Conservation (phyloP, 1,140 invertebrate species). For the Orchesella cincta region DNA sequence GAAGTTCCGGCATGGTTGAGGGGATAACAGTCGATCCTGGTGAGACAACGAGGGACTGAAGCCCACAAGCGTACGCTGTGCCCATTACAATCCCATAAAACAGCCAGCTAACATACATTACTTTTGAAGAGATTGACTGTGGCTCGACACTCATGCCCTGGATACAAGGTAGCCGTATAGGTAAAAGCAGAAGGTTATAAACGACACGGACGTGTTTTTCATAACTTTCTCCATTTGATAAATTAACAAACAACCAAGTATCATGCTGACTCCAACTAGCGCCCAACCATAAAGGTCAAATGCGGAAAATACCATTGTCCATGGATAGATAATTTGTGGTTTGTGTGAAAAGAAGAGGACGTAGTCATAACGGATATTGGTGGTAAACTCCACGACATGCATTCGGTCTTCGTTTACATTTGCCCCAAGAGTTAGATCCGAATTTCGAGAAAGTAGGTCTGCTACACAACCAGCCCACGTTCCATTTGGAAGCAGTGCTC, state of each 20-base stretch:
- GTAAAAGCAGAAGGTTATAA: neutral
- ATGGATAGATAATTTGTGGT: neutral
- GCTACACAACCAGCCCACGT: conserved; percentile 8
- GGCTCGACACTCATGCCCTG: neutral
- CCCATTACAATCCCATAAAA: conserved; percentile 7
- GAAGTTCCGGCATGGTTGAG: neutral
- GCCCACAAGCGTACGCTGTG: neutral
- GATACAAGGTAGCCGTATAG: neutral
- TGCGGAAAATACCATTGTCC: neutral
- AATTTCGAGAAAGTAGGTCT: neutral
- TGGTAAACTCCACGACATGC: neutral
- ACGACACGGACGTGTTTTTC: neutral
- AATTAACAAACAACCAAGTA: neutral
- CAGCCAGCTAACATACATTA: neutral
- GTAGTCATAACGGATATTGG: neutral
- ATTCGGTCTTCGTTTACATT: neutral
- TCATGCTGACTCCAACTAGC: neutral
- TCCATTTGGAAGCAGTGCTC: neutral
- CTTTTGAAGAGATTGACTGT: neutral
- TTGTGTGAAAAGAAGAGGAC: neutral
- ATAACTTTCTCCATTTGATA: neutral
- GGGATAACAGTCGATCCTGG: neutral
- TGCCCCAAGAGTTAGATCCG: neutral
- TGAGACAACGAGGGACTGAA: neutral
- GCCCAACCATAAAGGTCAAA: neutral